Evolutionary conservation across 2,113 vertebrate genomes (phyloP).

Genomic region (Colaptes auratus): DNA sequence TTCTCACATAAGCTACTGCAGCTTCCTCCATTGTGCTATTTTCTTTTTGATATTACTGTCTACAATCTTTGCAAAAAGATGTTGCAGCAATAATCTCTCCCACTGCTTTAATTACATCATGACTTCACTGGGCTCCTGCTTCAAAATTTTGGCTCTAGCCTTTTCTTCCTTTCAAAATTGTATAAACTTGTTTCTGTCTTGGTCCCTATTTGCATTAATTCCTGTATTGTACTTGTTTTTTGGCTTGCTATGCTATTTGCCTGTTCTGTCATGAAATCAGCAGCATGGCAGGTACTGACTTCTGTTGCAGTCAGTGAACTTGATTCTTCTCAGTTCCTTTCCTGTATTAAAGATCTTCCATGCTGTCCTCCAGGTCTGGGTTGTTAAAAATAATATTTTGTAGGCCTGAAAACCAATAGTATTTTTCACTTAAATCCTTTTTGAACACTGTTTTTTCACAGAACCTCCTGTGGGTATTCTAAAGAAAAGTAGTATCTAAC

Average conservation of each 20-base stretch:
- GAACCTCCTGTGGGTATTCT: not conserved
- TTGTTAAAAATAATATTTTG: not conserved
- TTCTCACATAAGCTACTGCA: not conserved
- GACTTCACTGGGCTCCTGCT: not conserved
- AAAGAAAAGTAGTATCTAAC: not conserved
- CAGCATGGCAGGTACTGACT: not conserved
- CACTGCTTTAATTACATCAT: not conserved
- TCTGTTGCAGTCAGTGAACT: not conserved
- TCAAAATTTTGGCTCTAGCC: not conserved
- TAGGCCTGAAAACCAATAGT: not conserved
- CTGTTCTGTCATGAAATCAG: not conserved
- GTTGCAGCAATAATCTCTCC: not conserved
- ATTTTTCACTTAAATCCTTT: not conserved
- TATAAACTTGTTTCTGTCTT: not conserved
- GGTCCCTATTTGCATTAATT: not conserved
- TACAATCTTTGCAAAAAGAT: not conserved
- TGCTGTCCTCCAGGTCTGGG: not conserved
- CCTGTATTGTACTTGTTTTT: not conserved
- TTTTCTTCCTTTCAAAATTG: not conserved
- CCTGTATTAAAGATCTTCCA: not conserved
- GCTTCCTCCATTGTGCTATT: not conserved
- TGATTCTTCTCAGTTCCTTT: not conserved
- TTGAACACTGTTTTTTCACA: not conserved
- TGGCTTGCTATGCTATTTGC: not conserved
- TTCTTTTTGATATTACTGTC: not conserved